phyloP scores from a whole-genome alignment of 2,113 vertebrate species.

The Benitochromis conjunctus region DNA sequence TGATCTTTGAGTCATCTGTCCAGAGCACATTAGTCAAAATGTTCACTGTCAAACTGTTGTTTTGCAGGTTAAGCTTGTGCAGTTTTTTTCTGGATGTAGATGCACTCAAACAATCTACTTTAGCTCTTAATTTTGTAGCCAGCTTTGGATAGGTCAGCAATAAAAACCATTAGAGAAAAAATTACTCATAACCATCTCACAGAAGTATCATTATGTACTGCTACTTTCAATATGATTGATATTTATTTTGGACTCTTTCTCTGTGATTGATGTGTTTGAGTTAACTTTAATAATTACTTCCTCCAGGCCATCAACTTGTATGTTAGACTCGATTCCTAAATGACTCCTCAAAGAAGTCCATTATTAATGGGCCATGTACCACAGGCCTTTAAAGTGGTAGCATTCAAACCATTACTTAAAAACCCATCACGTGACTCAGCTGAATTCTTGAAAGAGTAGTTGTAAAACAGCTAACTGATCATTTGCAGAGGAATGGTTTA shows the following conservation, averaged over 20 bases:
- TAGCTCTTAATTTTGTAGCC: neutral
- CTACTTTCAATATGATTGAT: neutral
- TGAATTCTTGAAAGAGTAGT: neutral
- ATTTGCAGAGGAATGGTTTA: neutral
- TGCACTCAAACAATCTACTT: neutral
- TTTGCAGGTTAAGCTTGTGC: neutral
- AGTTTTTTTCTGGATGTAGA: neutral
- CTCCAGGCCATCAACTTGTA: neutral
- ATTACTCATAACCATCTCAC: neutral
- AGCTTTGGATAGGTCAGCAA: neutral
- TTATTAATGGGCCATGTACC: neutral
- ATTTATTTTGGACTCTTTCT: neutral
- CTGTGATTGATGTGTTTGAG: neutral
- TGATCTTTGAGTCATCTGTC: neutral
- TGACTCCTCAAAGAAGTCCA: neutral
- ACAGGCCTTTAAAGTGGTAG: neutral
- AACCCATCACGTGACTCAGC: neutral
- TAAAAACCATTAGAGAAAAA: neutral
- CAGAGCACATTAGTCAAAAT: neutral
- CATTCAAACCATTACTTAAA: neutral
- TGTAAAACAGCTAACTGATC: neutral
- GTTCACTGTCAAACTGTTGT: neutral
- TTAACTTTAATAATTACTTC: neutral
- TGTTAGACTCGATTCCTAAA: neutral
- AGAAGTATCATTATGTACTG: neutral